Evolutionary conservation across 2,113 vertebrate species (phyloP).

Genomic region (Stomatorhinus ivindoensis): DNA sequence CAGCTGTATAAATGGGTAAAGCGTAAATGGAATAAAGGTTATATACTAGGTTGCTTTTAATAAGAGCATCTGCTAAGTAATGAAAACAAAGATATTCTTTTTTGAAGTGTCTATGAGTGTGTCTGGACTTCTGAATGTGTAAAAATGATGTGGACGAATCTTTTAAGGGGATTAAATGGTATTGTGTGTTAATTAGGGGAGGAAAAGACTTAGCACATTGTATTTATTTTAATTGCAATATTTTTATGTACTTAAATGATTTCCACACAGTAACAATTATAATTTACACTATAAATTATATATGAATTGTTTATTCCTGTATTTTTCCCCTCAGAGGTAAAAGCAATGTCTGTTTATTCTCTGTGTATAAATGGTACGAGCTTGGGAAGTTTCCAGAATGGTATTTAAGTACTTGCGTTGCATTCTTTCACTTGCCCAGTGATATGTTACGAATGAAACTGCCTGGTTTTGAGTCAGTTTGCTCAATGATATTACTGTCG

Average conservation of each 20-base stretch:
- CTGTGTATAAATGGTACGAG: slow-evolving; percentile 17
- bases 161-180: slow-evolving; percentile 21
- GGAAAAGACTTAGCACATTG: slow-evolving; percentile 49
- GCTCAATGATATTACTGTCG: neutral
- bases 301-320: slow-evolving; percentile 35
- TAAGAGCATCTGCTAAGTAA: neutral
- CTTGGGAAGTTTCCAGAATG: slow-evolving; percentile 14
- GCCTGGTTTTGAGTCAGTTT: neutral
- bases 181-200: slow-evolving; percentile 18
- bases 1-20: neutral
- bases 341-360: slow-evolving; percentile 26
- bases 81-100: neutral
- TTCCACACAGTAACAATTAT: slow-evolving; percentile 35
- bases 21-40: neutral
- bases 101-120: neutral
- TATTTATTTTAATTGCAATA: slow-evolving; percentile 51
- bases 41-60: neutral
- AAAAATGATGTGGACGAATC: neutral
- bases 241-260: slow-evolving; percentile 39
- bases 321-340: slow-evolving; percentile 35
- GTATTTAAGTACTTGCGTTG: slow-evolving; percentile 20
- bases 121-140: neutral
- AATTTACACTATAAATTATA: slow-evolving; percentile 40
- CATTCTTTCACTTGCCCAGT: neutral
- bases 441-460: neutral